Evolutionary conservation across 2,797 vertebrate species (phyloP).

Genomic region (Eupleurogrammus muticus): DNA sequence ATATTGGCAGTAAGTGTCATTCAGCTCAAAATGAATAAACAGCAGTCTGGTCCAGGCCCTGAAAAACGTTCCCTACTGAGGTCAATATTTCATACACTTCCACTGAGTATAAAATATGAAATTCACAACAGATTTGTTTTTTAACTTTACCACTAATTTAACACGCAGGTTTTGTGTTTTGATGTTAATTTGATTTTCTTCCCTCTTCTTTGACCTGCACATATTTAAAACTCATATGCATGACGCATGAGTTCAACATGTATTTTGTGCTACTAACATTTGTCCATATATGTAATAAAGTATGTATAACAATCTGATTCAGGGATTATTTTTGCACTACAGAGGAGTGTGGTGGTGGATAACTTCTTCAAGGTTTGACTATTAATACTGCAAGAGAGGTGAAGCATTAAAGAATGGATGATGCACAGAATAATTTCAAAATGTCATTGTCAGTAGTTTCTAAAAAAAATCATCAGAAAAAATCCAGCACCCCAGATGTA

Average conservation of each 20-base stretch:
- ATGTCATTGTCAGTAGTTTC: background rate
- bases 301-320: background rate
- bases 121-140: background rate
- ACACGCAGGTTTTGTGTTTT: too few relatives aligned
- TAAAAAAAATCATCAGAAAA: background rate
- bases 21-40: slow-evolving; percentile 18
- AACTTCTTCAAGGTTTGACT: background rate
- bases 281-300: background rate
- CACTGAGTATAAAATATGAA: background rate
- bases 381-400: background rate
- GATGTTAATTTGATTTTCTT: too few relatives aligned
- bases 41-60: background rate
- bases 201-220: too few relatives aligned
- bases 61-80: background rate
- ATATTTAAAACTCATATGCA: too few relatives aligned
- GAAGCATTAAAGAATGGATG: background rate
- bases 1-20: slow-evolving; percentile 68
- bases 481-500: background rate
- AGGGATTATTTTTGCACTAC: background rate
- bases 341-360: background rate
- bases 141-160: background rate
- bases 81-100: background rate
- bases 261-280: background rate
- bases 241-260: background rate
- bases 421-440: background rate